phyloP scores from a whole-genome alignment of 2,113 vertebrate genomes.

The Marmota flaviventris region DNA sequence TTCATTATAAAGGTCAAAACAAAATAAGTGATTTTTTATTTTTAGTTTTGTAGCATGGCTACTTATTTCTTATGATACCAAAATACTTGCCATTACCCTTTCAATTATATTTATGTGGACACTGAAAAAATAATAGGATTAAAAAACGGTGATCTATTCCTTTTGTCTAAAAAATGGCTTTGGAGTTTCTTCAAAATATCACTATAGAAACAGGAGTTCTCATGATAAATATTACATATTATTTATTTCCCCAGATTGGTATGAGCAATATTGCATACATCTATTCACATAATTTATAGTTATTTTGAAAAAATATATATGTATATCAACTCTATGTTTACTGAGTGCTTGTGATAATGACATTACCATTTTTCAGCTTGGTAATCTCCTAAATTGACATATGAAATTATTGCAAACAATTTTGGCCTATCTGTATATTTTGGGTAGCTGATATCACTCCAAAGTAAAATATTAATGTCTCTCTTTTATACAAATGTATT shows the following conservation, averaged over 20 bases:
- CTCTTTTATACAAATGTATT: neutral
- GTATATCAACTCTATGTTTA: neutral
- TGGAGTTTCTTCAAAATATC: neutral
- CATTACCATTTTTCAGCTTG: neutral
- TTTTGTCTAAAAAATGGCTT: constrained; percentile 47
- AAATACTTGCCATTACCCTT: constrained; percentile 78
- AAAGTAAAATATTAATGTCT: constrained; percentile 4
- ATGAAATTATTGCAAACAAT: neutral
- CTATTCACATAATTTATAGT: neutral
- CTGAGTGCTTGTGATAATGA: neutral
- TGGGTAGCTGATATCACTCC: neutral
- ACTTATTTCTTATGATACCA: constrained; percentile 71
- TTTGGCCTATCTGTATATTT: neutral
- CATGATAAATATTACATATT: neutral
- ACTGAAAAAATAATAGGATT: constrained; percentile 45
- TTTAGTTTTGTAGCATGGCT: constrained; percentile 72
- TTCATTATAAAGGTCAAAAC: constrained; percentile 85
- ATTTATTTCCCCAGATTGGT: neutral
- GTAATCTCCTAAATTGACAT: neutral
- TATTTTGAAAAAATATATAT: neutral
- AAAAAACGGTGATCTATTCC: constrained; percentile 4
- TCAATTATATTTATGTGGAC: constrained; percentile 63
- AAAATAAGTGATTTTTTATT: constrained; percentile 81
- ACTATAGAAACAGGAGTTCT: neutral
- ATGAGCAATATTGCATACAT: neutral